phyloP scores from a whole-genome alignment of 2,797 vertebrate genomes.

The Anniella stebbinsi region DNA sequence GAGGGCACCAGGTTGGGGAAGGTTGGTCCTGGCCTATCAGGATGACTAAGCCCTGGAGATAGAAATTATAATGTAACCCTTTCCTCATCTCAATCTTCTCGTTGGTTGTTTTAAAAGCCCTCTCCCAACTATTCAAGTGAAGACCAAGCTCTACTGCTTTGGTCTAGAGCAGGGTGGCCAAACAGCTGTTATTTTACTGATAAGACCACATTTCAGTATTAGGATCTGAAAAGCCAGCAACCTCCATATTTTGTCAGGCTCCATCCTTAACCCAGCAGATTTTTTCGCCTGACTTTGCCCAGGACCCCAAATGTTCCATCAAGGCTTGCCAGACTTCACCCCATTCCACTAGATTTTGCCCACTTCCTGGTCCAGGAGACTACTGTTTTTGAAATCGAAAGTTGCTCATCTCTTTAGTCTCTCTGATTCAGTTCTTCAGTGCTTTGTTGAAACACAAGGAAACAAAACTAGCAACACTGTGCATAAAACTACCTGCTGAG shows the following conservation, averaged over 20 bases:
- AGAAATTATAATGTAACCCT: not conserved
- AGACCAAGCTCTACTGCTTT: not conserved
- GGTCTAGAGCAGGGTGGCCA: not conserved
- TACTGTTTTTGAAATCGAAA: not conserved
- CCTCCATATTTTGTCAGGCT: not conserved
- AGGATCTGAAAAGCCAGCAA: not conserved
- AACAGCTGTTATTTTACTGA: not conserved
- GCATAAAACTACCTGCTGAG: not conserved
- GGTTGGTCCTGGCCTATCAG: not conserved
- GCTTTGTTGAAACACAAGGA: not conserved
- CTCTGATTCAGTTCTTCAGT: not conserved
- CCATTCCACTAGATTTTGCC: not conserved
- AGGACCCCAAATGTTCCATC: not conserved
- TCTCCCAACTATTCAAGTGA: not conserved
- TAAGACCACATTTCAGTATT: not conserved
- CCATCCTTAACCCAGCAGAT: not conserved
- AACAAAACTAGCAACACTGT: not conserved
- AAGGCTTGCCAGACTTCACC: not conserved
- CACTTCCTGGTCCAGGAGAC: accelerated
- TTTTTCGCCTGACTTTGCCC: not conserved
- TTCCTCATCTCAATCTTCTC: not conserved
- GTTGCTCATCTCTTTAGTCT: not conserved
- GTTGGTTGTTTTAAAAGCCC: not conserved
- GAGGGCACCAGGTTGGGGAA: too few relatives aligned
- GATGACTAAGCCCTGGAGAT: not conserved